Evolutionary conservation across 2,797 vertebrate species (phyloP).

Genomic region (Aplochiton taeniatus): DNA sequence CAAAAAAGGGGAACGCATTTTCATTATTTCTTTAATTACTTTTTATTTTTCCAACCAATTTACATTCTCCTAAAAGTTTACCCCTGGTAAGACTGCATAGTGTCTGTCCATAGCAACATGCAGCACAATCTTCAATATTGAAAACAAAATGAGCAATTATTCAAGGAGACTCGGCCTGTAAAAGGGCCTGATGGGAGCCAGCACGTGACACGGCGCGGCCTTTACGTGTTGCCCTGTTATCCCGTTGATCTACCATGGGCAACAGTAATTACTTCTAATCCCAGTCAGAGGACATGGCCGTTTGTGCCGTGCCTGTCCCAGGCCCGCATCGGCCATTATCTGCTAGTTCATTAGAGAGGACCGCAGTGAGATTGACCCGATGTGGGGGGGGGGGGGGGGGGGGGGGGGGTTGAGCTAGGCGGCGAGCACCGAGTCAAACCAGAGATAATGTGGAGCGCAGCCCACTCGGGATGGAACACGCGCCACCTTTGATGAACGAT

Average conservation of each 20-base stretch:
- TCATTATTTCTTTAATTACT: no score
- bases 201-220: conserved; percentile 61
- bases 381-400: background rate
- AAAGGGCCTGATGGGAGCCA: conserved; percentile 39
- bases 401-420: conserved; percentile 42
- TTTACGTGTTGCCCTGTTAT: conserved; percentile 50
- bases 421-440: conserved; percentile 36
- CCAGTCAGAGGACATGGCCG: conserved; percentile 68
- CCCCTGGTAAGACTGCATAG: no score
- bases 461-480: background rate
- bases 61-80: no score
- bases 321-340: conserved; percentile 61
- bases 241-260: conserved; percentile 63
- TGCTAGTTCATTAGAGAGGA: conserved; percentile 65
- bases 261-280: conserved; percentile 74
- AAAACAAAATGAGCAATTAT: background rate
- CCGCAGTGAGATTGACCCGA: conserved; percentile 48
- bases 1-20: no score
- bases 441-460: conserved; percentile 33
- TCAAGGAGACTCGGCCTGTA: background rate
- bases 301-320: conserved; percentile 64
- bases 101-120: no score
- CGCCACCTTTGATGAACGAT: no score
- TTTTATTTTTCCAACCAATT: no score
- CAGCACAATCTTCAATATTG: background rate